These are phyloP conservation scores for Muntiacus reevesi DNA, from an alignment of 2,113 vertebrate species.

Conservation along the genomic window DNA sequence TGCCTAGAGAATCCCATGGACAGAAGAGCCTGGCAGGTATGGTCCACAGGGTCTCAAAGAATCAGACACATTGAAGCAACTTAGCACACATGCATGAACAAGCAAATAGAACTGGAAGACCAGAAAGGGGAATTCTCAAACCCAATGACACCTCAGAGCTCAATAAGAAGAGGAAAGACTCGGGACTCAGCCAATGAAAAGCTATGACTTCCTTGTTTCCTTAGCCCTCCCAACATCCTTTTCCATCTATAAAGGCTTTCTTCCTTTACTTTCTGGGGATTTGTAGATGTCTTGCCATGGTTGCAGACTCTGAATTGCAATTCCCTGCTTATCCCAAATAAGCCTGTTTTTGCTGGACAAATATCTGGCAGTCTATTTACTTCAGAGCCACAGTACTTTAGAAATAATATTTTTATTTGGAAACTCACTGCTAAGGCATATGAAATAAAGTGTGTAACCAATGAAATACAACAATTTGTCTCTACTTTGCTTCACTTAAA, in stretches of 20 bases:
- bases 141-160: background rate
- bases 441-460: background rate
- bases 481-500: background rate
- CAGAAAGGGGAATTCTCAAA: background rate
- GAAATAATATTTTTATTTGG: background rate
- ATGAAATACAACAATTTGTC: background rate
- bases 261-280: background rate
- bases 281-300: background rate
- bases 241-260: background rate
- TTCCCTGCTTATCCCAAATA: background rate
- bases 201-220: background rate
- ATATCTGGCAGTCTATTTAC: background rate
- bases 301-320: background rate
- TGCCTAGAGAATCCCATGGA: background rate
- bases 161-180: background rate
- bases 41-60: background rate
- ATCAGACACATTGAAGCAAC: background rate
- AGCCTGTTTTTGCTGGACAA: background rate
- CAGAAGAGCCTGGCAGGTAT: background rate
- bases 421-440: background rate
- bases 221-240: background rate
- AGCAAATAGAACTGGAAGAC: background rate
- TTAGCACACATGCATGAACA: background rate
- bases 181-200: background rate
- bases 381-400: background rate